Percentiles rank a stretch among this genome's conserved stretches.
Evolutionary conservation across 2,797 vertebrate genomes (phyloP).

Genomic region (Margarornis squamiger): DNA sequence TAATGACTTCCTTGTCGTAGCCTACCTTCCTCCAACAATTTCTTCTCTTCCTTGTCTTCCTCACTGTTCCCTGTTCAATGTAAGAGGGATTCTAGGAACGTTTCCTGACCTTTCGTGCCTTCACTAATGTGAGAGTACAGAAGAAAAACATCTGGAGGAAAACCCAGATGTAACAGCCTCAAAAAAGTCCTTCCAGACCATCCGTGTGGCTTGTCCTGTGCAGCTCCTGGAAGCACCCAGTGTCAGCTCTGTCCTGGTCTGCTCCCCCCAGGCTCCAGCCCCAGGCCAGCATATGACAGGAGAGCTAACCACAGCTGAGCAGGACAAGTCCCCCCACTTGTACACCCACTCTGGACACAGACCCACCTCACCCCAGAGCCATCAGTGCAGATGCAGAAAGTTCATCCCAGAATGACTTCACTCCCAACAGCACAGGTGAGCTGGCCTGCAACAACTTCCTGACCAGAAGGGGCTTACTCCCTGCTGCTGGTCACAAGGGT

Average conservation of each 20-base stretch:
- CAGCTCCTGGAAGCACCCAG: not conserved
- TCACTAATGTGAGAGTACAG: not conserved
- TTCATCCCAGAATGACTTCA: not conserved
- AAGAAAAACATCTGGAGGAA: slow-evolving; percentile 5
- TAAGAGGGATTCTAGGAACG: not conserved
- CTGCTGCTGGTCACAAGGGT: not conserved
- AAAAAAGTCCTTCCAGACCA: not conserved
- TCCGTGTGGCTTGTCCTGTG: not conserved
- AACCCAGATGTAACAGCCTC: not conserved
- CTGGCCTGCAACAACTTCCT: not conserved
- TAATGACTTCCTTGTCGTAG: not conserved
- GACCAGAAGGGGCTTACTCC: accelerated
- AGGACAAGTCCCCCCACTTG: accelerated
- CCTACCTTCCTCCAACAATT: not conserved
- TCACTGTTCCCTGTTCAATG: not conserved
- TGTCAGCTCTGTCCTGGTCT: accelerated
- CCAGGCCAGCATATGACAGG: not conserved
- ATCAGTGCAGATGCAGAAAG: accelerated
- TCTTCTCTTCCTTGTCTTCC: not conserved
- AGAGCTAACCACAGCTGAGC: not conserved
- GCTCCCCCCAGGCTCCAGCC: not conserved
- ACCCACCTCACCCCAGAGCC: not conserved
- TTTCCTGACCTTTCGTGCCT: slow-evolving; percentile 4
- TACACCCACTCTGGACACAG: not conserved
- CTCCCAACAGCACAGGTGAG: accelerated